phyloP scores from a whole-genome alignment of 2,797 vertebrate genomes.

The Clamator glandarius region DNA sequence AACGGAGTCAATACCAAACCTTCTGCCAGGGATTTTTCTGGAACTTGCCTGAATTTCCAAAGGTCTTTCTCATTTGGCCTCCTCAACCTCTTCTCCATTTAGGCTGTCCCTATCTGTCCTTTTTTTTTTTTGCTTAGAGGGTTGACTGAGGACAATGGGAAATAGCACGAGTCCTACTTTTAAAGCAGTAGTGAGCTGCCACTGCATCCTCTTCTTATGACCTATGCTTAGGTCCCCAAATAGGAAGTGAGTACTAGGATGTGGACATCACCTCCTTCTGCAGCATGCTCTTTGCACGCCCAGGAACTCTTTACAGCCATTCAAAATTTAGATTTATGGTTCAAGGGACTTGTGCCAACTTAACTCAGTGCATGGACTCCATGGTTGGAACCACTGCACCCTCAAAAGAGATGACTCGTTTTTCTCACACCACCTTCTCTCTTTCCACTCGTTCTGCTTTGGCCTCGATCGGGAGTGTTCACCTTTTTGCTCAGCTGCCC shows the following conservation, averaged over 20 bases:
- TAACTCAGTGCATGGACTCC: background rate
- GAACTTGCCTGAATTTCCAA: conserved; percentile 16
- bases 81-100: background rate
- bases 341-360: background rate
- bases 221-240: background rate
- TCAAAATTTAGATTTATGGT: background rate
- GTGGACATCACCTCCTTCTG: background rate
- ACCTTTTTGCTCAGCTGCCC: background rate
- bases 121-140: background rate
- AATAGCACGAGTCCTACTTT: background rate
- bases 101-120: background rate
- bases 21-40: conserved; percentile 33
- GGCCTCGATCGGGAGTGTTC: background rate
- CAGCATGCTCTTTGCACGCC: background rate
- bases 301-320: background rate
- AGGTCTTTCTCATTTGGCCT: conserved; percentile 21
- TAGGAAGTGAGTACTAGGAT: background rate
- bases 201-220: background rate
- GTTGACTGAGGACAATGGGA: conserved; percentile 25
- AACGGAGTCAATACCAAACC: background rate
- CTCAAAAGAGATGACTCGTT: background rate
- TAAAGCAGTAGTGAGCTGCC: background rate
- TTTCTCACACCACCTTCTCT: background rate
- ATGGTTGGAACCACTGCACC: background rate
- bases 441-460: background rate